Evolutionary conservation across 2,797 vertebrate species (phyloP).

Genomic region (Coendou prehensilis): DNA sequence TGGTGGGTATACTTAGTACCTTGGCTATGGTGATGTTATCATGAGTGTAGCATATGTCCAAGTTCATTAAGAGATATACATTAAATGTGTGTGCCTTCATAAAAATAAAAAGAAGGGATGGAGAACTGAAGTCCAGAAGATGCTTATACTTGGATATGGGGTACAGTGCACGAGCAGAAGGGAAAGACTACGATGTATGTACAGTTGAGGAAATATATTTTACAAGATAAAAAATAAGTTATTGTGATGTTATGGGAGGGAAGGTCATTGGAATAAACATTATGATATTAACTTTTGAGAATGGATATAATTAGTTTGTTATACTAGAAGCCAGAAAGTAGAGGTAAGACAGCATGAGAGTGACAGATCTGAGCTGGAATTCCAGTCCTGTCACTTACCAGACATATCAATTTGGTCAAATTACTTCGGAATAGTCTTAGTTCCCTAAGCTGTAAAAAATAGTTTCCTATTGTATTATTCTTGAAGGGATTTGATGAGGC

Average conservation of each 20-base stretch:
- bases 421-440: slow-evolving; percentile 52
- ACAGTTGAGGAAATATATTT: slow-evolving; percentile 11
- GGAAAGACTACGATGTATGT: neutral
- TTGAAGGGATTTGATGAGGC: slow-evolving; percentile 50
- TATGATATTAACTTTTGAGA: neutral
- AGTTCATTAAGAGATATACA: neutral
- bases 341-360: neutral
- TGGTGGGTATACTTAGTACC: neutral
- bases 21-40: neutral
- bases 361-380: slow-evolving; percentile 20
- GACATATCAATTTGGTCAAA: slow-evolving; percentile 27
- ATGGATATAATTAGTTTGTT: neutral
- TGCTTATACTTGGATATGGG: neutral
- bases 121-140: neutral
- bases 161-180: neutral
- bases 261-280: slow-evolving; percentile 5
- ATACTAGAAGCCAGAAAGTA: neutral
- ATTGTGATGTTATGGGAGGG: neutral
- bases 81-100: neutral
- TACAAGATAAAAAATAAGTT: neutral
- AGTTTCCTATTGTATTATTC: slow-evolving; percentile 17
- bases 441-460: slow-evolving; percentile 42
- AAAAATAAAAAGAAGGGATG: neutral
- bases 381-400: slow-evolving; percentile 46
- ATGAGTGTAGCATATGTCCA: neutral